Evolutionary conservation across 2,888 invertebrate species (phyloP), one percentile per base, ranked within the genome.

Genomic region (Terebella lapidaria): DNA sequence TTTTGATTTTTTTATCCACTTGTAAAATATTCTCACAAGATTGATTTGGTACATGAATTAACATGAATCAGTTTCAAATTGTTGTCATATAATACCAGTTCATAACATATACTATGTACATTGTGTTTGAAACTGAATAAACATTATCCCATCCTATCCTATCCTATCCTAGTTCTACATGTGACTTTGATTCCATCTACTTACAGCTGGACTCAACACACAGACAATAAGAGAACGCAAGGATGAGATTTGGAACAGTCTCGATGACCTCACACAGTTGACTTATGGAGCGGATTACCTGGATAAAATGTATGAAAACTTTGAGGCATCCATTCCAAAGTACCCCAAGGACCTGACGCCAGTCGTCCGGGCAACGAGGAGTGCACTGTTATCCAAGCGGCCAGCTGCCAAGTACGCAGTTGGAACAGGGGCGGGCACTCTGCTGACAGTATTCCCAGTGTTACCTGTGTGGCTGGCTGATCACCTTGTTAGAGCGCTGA

Each of bases 401-500:
- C 78, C 77, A 0, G 63, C 71, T 5, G 72, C 71, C 45, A 64
- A 72, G 3, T 78, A 74, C 63, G 71, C 72, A 0, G 74, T 75
- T 57, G 76, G 76, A 2, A 65, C 69, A 0, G 76, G 77, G 2
- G 75, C 74, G 3, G 74, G 74, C 30, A 62, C 72, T 25, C 56
- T 75, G 2, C 66, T 75, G 24, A 70, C 64, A n/a, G 15, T 74
- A 42, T 72, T 70, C 56, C 69, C 73, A 2, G 57, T 78, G 5
- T 62, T 77, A 46, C 78, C 78, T 0, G 68, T 73, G 0, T 75
- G 76, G 75, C 30, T 75, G 22, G 72, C 71, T 2, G 78, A 78
- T 49, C 24, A 22, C 18, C 10, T 49, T 20, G 24, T 22, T n/a
- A 20, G 15, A 49, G 5, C 22, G 22, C 5, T 49, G 10, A 24